Evolutionary conservation across 1,140 invertebrate genomes (phyloP).

Genomic region (Notospermus geniculatus): DNA sequence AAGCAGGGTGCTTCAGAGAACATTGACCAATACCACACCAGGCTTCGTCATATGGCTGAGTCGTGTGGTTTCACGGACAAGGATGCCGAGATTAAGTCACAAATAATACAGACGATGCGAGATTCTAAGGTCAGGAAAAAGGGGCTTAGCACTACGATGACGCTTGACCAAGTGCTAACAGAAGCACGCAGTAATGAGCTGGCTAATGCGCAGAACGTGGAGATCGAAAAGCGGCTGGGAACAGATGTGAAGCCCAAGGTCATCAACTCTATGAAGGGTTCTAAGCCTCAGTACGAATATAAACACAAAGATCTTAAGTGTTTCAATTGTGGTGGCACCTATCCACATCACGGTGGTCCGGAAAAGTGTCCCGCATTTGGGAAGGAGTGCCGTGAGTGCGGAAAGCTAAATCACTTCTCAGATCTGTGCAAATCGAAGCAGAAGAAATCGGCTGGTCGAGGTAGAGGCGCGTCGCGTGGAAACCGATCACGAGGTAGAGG

Average conservation of each 20-base stretch:
- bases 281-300: background rate
- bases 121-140: constrained; percentile 1
- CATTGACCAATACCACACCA: constrained; percentile 1
- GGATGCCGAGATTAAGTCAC: background rate
- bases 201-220: background rate
- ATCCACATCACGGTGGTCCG: background rate
- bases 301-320: background rate
- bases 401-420: no score
- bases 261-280: background rate
- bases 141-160: background rate
- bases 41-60: background rate
- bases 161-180: background rate
- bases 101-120: background rate
- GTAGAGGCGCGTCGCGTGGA: no score
- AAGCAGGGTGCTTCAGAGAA: background rate
- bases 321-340: constrained; percentile 4
- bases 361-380: background rate
- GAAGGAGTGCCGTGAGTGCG: no score
- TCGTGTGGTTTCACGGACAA: background rate
- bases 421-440: no score
- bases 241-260: background rate
- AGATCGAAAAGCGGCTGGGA: background rate
- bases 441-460: no score
- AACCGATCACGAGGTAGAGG: no score
- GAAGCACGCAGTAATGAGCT: background rate